Evolutionary conservation across 2,113 vertebrate genomes (phyloP).

Genomic region (Amblyornis subalaris): DNA sequence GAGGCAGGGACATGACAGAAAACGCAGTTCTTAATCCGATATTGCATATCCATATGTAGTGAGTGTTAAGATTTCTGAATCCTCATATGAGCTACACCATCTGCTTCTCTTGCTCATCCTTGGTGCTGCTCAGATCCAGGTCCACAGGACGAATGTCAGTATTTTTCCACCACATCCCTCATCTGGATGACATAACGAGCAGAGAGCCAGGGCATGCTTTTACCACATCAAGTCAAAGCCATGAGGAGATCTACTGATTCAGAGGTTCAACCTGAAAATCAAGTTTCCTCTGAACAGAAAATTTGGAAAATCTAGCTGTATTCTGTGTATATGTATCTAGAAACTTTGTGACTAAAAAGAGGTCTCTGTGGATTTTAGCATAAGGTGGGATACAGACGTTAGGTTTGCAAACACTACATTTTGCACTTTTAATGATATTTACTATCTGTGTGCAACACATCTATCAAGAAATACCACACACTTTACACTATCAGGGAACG

Average conservation of each 20-base stretch:
- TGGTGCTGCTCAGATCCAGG: background rate
- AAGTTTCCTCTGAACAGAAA: background rate
- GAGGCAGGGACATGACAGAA: background rate
- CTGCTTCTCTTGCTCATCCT: rapidly evolving
- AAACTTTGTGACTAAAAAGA: background rate
- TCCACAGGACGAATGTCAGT: background rate
- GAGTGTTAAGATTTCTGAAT: background rate
- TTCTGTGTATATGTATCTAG: background rate
- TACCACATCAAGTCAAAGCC: background rate
- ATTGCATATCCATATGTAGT: background rate
- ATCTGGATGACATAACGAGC: background rate
- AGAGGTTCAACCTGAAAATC: background rate
- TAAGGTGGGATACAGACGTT: background rate
- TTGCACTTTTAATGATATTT: background rate
- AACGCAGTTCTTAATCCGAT: background rate
- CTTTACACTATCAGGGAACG: background rate
- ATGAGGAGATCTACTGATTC: background rate
- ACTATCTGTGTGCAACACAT: background rate
- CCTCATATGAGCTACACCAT: rapidly evolving
- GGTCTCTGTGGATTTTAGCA: background rate
- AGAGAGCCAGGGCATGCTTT: background rate
- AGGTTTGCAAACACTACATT: background rate
- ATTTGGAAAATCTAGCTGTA: background rate
- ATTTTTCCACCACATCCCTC: background rate
- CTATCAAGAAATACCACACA: background rate